A percentile compares a stretch with the other conserved stretches of the same genome.
These are phyloP conservation scores for Arothron firmamentum DNA, from an alignment of 2,113 vertebrate genomes.

Conservation along the genomic window DNA sequence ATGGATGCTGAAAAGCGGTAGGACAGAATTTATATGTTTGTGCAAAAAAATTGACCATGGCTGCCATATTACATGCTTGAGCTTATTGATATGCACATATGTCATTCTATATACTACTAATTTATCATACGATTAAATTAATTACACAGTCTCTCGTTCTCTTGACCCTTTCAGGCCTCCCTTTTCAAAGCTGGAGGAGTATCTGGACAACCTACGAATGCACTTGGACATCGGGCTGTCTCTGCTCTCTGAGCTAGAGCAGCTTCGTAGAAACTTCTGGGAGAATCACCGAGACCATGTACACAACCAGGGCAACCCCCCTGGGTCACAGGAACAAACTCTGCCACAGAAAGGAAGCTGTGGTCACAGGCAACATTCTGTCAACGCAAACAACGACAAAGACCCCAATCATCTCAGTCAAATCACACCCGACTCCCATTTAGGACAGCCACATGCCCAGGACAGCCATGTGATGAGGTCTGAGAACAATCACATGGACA, in stretches of 20 bases:
- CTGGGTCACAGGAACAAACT: slow-evolving; percentile 31
- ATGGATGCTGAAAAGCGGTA: slow-evolving; percentile 90
- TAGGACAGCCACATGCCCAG: background rate
- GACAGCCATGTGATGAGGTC: slow-evolving; percentile 3
- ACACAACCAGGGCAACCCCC: slow-evolving; percentile 48
- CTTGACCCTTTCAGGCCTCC: slow-evolving; percentile 51
- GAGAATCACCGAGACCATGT: slow-evolving; percentile 68
- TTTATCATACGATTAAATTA: background rate
- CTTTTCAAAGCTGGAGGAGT: slow-evolving; percentile 88
- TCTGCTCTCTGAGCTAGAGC: slow-evolving; percentile 84
- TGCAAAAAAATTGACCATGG: background rate
- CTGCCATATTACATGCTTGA: background rate
- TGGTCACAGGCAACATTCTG: background rate
- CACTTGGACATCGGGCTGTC: slow-evolving; percentile 85
- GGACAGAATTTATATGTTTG: background rate
- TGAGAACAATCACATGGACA: background rate
- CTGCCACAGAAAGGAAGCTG: slow-evolving; percentile 1
- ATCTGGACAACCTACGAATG: slow-evolving; percentile 86
- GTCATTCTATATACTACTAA: background rate
- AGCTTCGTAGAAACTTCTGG: slow-evolving; percentile 81
- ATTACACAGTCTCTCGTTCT: background rate
- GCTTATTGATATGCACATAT: too few species aligned
- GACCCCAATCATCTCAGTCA: background rate
- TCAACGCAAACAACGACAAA: slow-evolving; percentile 1
- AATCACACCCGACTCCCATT: slow-evolving; percentile 4